These are phyloP conservation scores for Copidosoma aretas DNA, from an alignment of 2,888 invertebrate genomes.

Conservation along the genomic window DNA sequence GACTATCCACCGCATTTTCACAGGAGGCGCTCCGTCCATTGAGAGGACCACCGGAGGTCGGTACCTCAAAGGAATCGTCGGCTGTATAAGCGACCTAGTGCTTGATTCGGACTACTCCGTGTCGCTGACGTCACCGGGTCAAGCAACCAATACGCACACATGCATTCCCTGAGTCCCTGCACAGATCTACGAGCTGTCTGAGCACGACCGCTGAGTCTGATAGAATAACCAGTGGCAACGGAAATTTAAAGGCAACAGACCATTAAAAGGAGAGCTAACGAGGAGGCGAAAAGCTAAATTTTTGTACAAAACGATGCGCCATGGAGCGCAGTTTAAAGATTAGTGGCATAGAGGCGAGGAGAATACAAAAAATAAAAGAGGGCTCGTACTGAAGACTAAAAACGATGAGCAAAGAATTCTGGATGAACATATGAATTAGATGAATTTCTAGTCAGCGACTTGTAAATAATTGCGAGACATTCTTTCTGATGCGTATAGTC, in stretches of 20 bases:
- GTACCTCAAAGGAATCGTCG: constrained; percentile 78
- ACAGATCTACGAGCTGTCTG: constrained; percentile 26
- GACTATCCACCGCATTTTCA: constrained; percentile 4
- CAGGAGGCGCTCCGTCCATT: constrained; percentile 83
- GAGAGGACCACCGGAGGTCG: constrained; percentile 73
- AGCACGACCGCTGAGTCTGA: not conserved
- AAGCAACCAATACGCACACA: constrained; percentile 68
- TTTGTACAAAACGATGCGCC: constrained; percentile 8
- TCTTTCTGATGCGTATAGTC: not conserved
- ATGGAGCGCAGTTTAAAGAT: not conserved
- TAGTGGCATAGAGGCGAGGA: not conserved
- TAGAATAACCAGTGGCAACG: not conserved
- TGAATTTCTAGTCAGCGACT: constrained; percentile 34
- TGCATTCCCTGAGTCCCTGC: constrained; percentile 59
- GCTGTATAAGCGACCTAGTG: constrained; percentile 84
- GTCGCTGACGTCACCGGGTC: constrained; percentile 72
- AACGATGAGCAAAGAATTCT: constrained; percentile 13
- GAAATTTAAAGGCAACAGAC: constrained; percentile 15
- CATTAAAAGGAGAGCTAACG: not conserved
- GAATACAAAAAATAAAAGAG: not conserved
- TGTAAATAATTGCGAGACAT: constrained; percentile 31
- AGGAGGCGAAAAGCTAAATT: not conserved
- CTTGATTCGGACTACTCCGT: constrained; percentile 82
- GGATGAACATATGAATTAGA: constrained; percentile 19
- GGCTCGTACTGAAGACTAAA: not conserved